phyloP scores from a whole-genome alignment of 2,888 invertebrate genomes.

The Copidosoma aretas region DNA sequence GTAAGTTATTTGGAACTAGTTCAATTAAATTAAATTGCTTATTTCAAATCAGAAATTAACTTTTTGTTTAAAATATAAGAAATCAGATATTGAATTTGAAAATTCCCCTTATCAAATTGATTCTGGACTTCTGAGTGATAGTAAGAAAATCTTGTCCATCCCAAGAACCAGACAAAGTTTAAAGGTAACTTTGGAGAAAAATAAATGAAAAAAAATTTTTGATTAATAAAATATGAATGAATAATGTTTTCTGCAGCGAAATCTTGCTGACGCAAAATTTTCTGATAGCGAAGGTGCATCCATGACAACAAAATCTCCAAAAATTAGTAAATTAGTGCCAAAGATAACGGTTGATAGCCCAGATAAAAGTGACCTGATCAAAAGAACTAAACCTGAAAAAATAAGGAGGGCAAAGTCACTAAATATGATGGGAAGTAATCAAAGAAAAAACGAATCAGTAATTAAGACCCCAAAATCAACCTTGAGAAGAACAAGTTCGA shows the following conservation, averaged over 20 bases:
- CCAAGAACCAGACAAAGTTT: slow-evolving; percentile 1
- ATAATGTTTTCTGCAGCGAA: background rate
- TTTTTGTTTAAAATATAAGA: too few relatives aligned
- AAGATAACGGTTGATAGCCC: slow-evolving; percentile 5
- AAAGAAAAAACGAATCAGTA: background rate
- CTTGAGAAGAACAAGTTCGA: slow-evolving; percentile 15
- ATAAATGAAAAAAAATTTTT: background rate
- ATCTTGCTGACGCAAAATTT: background rate
- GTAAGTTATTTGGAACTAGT: background rate
- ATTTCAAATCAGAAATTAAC: too few relatives aligned
- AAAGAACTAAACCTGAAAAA: background rate
- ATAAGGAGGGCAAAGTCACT: slow-evolving; percentile 8
- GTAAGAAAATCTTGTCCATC: slow-evolving; percentile 3
- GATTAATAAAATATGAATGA: too few relatives aligned
- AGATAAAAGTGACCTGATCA: background rate
- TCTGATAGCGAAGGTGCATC: background rate
- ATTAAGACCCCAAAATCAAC: background rate
- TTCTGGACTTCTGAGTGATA: background rate
- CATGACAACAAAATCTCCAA: background rate
- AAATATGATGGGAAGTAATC: background rate
- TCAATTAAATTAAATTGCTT: too few relatives aligned
- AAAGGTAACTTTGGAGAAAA: slow-evolving; percentile 15
- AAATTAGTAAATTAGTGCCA: background rate
- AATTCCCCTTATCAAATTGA: too few relatives aligned
- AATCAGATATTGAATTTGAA: too few relatives aligned